Evolutionary conservation across 1,140 invertebrate species (phyloP).

Genomic region (Babylonia areolata): DNA sequence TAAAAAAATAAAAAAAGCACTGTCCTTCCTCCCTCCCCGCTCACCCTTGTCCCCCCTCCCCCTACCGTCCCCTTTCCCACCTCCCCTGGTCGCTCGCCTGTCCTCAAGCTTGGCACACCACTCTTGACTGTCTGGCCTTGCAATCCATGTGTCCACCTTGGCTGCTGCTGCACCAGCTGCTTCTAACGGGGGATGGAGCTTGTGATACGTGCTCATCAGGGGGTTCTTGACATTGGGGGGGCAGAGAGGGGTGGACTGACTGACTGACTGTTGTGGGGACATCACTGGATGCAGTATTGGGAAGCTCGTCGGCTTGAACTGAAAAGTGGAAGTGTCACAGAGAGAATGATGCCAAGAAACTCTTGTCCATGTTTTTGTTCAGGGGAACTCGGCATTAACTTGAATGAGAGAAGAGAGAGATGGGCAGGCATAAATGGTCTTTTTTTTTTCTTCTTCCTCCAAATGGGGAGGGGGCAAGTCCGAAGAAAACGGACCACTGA

Average conservation of each 20-base stretch:
- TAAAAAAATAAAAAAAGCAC: too few relatives aligned
- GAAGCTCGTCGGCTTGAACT: not conserved
- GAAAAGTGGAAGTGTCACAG: too few relatives aligned
- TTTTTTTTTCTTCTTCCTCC: not conserved
- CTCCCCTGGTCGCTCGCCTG: slow-evolving; percentile 12
- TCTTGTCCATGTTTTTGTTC: not conserved
- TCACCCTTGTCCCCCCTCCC: not conserved
- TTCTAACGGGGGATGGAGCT: not conserved
- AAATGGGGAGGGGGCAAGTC: not conserved
- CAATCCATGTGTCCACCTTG: slow-evolving; percentile 14
- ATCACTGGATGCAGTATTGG: not conserved
- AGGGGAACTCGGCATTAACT: not conserved
- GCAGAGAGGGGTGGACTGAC: not conserved
- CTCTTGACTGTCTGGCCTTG: slow-evolving; percentile 4
- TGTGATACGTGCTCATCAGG: slow-evolving; percentile 1
- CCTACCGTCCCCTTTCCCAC: not conserved
- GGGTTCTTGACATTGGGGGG: not conserved
- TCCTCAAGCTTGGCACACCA: slow-evolving; percentile 26
- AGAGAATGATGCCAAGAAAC: not conserved
- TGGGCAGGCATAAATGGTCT: not conserved
- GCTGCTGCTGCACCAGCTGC: not conserved
- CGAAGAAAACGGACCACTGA: not conserved
- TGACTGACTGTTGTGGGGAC: too few relatives aligned
- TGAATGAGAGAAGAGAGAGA: slow-evolving; percentile 2
- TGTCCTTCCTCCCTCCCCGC: slow-evolving; percentile 12